Evolutionary conservation across 2,888 invertebrate genomes (phyloP), one percentile per base, ranked within the genome.

Genomic region (Harpalus rubripes): DNA sequence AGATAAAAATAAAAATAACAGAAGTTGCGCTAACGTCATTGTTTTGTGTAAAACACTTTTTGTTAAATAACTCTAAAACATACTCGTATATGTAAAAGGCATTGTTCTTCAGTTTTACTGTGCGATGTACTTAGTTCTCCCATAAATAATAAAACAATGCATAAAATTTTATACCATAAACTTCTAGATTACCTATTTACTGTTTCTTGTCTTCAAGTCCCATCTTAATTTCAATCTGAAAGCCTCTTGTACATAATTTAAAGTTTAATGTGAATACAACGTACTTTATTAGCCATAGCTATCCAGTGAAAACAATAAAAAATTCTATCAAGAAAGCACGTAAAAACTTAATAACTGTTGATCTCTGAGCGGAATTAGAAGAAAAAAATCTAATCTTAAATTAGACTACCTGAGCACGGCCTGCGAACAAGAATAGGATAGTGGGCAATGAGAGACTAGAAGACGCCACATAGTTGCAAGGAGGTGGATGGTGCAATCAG

Each of bases 341-440:
- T 81, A 81, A 81, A 81, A 81, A 72, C 81, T 58, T 81, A 81
- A 81, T 81, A 81, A 81, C 68, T 39, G 32, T 72, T 81, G 81
- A 81, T 72, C 81, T 65, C 81, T 15, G 58, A 81, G 26, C 58
- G 39, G 68, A 81, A 81, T 72, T 68, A 81, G 39, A 26, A 81
- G 52, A 15, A 80, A 81, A 81, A 81, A 81, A 72, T 56, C 15
- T 81, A 26, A 81, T 26, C 56, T 68, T 16, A 68, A 81, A 68
- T 68, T 68, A 56, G 68, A 72, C 68, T 81, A 81, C 81, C 81
- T 81, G 81, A 61, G 61, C 59, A 18, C 26, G n/a, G 44, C 72
- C 12, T 32, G 32, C 5, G 32, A 5, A 32, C 32, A 5, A 26
- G 65, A 39, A 39, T 32, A 68, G 39, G n/a, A n/a, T 10, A 39